phyloP scores from a whole-genome alignment of 2,113 vertebrate genomes.

The Oreochromis tanganicae region DNA sequence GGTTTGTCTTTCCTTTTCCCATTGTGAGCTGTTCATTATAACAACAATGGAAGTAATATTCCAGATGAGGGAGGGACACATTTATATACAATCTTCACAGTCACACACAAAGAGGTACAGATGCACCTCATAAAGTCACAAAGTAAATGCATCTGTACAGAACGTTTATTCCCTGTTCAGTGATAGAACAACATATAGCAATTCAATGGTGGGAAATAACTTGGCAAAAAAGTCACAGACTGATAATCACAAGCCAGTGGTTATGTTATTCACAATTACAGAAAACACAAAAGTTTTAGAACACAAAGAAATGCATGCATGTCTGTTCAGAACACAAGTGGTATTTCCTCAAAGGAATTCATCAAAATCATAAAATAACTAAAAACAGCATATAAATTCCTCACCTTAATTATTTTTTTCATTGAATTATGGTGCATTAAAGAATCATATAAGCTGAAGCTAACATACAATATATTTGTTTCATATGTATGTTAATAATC shows the following conservation, averaged over 20 bases:
- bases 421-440: neutral
- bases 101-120: neutral
- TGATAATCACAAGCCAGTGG: constrained; percentile 18
- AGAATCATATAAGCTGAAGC: neutral
- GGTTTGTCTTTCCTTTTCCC: neutral
- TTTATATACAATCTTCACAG: neutral
- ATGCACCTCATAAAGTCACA: neutral
- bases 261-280: constrained; percentile 34
- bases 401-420: neutral
- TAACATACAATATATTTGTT: neutral
- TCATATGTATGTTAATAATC: neutral
- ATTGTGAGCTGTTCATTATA: neutral
- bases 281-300: constrained; percentile 10
- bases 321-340: neutral
- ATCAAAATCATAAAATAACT: neutral
- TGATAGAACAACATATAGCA: constrained; percentile 32
- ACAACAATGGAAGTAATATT: neutral
- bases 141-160: neutral
- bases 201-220: constrained; percentile 38
- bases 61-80: neutral
- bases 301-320: constrained; percentile 43
- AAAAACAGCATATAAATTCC: neutral
- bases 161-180: constrained; percentile 29
- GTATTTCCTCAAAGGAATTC: neutral
- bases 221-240: constrained; percentile 25